phyloP scores from a whole-genome alignment of 2,113 vertebrate species.

The Zootoca vivipara region DNA sequence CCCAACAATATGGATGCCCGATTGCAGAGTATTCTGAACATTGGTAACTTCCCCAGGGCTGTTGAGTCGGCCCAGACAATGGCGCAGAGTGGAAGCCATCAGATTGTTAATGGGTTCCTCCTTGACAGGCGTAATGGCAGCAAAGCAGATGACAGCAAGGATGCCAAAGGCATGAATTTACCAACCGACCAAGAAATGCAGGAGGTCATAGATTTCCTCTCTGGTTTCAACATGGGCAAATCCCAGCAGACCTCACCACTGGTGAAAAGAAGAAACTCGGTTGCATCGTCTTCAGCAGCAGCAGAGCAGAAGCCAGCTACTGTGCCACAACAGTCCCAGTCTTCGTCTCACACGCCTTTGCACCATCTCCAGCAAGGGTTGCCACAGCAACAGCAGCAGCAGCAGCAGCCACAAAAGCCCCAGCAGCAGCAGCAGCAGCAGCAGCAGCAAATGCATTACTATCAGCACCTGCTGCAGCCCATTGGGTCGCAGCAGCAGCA shows the following conservation, averaged over 20 bases:
- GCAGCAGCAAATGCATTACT: constrained; percentile 84
- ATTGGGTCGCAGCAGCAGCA: constrained; percentile 76
- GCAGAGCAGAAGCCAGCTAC: constrained; percentile 87
- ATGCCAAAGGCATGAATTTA: constrained; percentile 96
- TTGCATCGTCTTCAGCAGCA: constrained; percentile 81
- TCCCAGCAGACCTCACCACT: constrained; percentile 94
- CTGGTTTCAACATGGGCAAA: constrained; percentile 98
- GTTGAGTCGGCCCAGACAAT: constrained; percentile 74
- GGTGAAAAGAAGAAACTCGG: constrained; percentile 92
- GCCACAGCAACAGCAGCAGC: constrained; percentile 32
- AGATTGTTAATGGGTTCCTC: constrained; percentile 83
- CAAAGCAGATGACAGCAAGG: constrained; percentile 74
- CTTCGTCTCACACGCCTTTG: constrained; percentile 80
- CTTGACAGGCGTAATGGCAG: constrained; percentile 73
- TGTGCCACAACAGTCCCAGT: constrained; percentile 79
- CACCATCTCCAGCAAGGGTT: constrained; percentile 80
- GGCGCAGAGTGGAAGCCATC: constrained; percentile 67
- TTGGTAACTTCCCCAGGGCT: constrained; percentile 80
- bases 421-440: constrained; percentile 83
- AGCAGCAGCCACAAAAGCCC: constrained; percentile 40
- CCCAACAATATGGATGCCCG: constrained; percentile 77
- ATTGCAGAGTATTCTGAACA: constrained; percentile 87
- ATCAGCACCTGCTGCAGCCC: constrained; percentile 91
- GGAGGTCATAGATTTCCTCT: constrained; percentile 98
- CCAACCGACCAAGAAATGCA: constrained; percentile 99